Base-by-base conservation (phyloP, 2,888 invertebrate species). In the Apodemia mormo region DNA sequence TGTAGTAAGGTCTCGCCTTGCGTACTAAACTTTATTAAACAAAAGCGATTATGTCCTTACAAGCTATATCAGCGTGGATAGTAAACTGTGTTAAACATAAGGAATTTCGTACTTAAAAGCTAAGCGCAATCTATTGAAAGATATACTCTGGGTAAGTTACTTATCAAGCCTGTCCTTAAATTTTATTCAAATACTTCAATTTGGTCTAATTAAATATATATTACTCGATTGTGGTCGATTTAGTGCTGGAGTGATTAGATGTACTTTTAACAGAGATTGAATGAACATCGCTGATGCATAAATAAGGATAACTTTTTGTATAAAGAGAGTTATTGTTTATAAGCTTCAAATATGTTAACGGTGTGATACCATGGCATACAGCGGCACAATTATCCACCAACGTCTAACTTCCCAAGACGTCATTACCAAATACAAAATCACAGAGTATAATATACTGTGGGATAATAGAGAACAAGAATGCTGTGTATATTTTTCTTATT, bases 171-270 rank as follows among this genome's bases (percentile, higher is more conserved):
- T 64, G n/a, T 14, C 61, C 61, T 33, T 64, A 37, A 64, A 64
- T 64, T 64, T 37, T 64, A 64, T 64, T 64, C 37, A 64, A 64
- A 64, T 64, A 64, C 37, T 64, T 37, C 37, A 64, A 64, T 64
- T 64, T 64, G 7, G 14, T 33, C 37, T 37, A 64, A 64, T 64
- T 64, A 64, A 64, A 37, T 14, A n/a, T 64, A 54, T 22, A 22
- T 54, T 54, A 54, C 52, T 22, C n/a, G 52, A 54, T 54, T 54
- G 52, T 54, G 52, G 52, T 8, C 7, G 22, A 54, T 54, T 7
- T n/a, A 22, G 52, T 54, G 22, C 7, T 54, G 2, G 22, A 54
- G 2, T 22, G 8, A 54, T 7, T 22, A 5, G n/a, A 22, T 49
- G 3, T 49, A 5, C 49, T 14, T 49, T 12, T 14, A 14, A 12